These are phyloP conservation scores for Pachyseris speciosa DNA, from an alignment of 64 coral and sea anemone species.

Conservation along the genomic window DNA sequence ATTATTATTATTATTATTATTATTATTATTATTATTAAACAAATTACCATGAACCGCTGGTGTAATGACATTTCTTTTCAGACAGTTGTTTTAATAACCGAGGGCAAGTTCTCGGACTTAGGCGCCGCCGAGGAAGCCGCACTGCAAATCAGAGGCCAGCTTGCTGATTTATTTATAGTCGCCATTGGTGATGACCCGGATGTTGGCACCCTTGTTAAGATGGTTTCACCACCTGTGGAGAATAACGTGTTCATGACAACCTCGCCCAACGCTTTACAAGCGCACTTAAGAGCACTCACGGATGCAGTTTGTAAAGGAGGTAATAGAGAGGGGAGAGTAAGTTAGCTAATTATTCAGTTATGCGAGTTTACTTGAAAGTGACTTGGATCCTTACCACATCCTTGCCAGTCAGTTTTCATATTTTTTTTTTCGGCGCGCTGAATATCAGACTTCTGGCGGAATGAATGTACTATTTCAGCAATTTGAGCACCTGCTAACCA, in stretches of 20 bases:
- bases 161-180: slow-evolving; percentile 32
- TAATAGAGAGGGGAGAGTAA: not conserved
- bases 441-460: too few relatives aligned
- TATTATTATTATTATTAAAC: not conserved
- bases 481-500: too few relatives aligned
- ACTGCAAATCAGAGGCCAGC: slow-evolving; percentile 4
- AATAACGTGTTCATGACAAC: slow-evolving; percentile 62
- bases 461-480: too few relatives aligned
- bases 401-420: too few relatives aligned
- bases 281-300: slow-evolving; percentile 45
- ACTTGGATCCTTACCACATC: too few relatives aligned
- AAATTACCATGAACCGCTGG: not conserved
- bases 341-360: too few relatives aligned
- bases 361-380: too few relatives aligned
- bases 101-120: slow-evolving; percentile 33
- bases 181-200: slow-evolving; percentile 62
- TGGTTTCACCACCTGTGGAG: slow-evolving; percentile 59
- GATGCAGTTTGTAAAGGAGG: slow-evolving; percentile 72
- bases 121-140: slow-evolving; percentile 22
- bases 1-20: not conserved
- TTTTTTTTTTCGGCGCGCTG: too few relatives aligned
- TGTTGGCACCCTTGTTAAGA: not conserved
- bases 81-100: slow-evolving; percentile 69
- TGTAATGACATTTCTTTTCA: not conserved
- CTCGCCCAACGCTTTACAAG: slow-evolving; percentile 30